phyloP scores from a whole-genome alignment of 2,888 invertebrate genomes.

The Ormyrus thymus region DNA sequence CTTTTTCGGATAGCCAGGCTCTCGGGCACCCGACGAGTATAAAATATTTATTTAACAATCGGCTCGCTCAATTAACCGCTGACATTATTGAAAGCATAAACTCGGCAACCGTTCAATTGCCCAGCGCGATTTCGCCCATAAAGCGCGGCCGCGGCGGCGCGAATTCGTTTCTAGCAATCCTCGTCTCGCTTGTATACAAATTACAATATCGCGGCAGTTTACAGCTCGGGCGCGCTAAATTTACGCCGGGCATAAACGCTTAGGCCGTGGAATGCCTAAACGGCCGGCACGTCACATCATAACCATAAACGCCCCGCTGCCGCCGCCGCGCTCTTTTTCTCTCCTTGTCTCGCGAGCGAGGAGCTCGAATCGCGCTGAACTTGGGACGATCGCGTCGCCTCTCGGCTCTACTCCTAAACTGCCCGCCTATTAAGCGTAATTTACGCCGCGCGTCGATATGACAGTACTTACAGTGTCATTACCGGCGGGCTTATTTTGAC shows the following conservation, averaged over 20 bases:
- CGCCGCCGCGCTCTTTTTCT: neutral
- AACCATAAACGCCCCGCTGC: conserved; percentile 36
- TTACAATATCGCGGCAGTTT: conserved; percentile 31
- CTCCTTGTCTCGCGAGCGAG: neutral
- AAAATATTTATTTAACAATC: conserved; percentile 45
- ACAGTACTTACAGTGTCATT: conserved; percentile 71
- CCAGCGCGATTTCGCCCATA: neutral
- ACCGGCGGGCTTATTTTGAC: conserved; percentile 73
- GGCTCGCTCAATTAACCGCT: conserved; percentile 18
- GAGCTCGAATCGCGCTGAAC: conserved; percentile 25
- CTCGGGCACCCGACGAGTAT: neutral
- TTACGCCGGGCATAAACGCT: conserved; percentile 36
- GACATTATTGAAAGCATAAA: conserved; percentile 46
- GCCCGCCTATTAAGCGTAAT: conserved; percentile 57
- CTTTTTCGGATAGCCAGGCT: neutral
- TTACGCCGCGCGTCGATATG: conserved; percentile 49
- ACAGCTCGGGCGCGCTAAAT: conserved; percentile 21
- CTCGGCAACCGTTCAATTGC: conserved; percentile 26
- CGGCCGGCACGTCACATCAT: conserved; percentile 34
- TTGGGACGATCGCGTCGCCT: neutral
- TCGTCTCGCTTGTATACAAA: conserved; percentile 7
- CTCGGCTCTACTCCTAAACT: conserved; percentile 5
- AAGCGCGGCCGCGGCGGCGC: neutral
- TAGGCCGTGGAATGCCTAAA: conserved; percentile 1
- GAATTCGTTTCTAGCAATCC: conserved; percentile 37